These are phyloP conservation scores for Synodontis membranacea DNA, from an alignment of 2,113 vertebrate genomes.

Conservation along the genomic window DNA sequence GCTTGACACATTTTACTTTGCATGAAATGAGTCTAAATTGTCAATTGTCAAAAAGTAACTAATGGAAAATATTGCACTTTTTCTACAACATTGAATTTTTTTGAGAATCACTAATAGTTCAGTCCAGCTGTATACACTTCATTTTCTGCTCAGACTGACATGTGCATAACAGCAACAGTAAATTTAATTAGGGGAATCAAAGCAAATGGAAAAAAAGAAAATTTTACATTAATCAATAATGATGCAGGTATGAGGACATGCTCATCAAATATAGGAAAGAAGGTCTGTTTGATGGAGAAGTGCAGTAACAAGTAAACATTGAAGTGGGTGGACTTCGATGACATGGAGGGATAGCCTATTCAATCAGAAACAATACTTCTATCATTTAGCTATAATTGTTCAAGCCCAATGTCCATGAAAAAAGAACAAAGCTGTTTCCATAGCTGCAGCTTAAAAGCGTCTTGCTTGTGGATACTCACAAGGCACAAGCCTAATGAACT, in stretches of 20 bases:
- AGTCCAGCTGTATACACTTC: neutral
- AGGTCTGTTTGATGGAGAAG: neutral
- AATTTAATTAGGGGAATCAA: neutral
- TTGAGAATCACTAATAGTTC: too few species aligned
- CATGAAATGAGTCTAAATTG: too few species aligned
- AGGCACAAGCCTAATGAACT: constrained; percentile 54
- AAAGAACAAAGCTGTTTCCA: constrained; percentile 57
- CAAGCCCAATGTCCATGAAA: constrained; percentile 46
- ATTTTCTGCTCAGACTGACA: neutral
- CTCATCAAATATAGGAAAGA: neutral
- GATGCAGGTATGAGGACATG: neutral
- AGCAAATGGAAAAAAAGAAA: neutral
- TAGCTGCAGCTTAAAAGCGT: constrained; percentile 52
- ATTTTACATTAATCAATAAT: neutral
- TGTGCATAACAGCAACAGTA: neutral
- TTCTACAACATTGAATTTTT: too few species aligned
- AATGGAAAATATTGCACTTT: too few species aligned
- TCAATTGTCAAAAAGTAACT: too few species aligned
- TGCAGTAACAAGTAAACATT: neutral
- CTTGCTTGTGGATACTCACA: constrained; percentile 49
- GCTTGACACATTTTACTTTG: too few species aligned
- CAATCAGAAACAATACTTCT: constrained; percentile 36
- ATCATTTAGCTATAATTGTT: neutral
- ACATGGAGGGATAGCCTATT: constrained; percentile 11
- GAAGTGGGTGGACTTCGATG: neutral